A percentile compares a stretch with the other conserved stretches of the same genome.
Conservation (phyloP, 2,888 invertebrate genomes). For the Flexamia atlantica region DNA sequence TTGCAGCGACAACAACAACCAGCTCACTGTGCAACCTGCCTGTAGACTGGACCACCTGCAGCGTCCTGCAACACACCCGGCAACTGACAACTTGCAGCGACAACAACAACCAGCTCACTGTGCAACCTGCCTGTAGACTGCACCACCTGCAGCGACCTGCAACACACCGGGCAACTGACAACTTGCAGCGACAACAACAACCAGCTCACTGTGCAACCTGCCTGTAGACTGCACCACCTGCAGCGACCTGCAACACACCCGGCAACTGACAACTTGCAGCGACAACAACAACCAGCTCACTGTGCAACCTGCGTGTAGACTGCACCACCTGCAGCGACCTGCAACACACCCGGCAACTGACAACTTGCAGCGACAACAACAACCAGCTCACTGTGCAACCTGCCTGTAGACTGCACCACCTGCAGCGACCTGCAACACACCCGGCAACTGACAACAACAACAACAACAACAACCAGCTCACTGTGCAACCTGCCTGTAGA, state of each 20-base stretch:
- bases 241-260: constrained; percentile 83
- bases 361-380: too few species aligned
- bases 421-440: constrained; percentile 86
- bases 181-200: too few species aligned
- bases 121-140: constrained; percentile 83
- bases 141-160: constrained; percentile 87
- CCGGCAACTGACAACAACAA: constrained; percentile 81
- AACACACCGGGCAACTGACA: constrained; percentile 46
- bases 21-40: constrained; percentile 84
- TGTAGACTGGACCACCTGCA: constrained; percentile 85
- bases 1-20: too few species aligned
- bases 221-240: constrained; percentile 86
- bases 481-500: constrained; percentile 82
- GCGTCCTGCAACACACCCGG: constrained; percentile 83
- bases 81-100: constrained; percentile 84
- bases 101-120: constrained; percentile 77
- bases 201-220: constrained; percentile 81
- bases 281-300: constrained; percentile 80
- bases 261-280: constrained; percentile 83
- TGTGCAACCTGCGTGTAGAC: constrained; percentile 82
- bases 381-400: constrained; percentile 83
- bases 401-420: constrained; percentile 83
- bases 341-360: constrained; percentile 65
- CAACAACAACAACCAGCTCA: constrained; percentile 76
- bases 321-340: constrained; percentile 88